Percentiles rank a stretch among this genome's conserved stretches.
Evolutionary conservation across 1,140 invertebrate species (phyloP).

Genomic region (Drosophila busckii): DNA sequence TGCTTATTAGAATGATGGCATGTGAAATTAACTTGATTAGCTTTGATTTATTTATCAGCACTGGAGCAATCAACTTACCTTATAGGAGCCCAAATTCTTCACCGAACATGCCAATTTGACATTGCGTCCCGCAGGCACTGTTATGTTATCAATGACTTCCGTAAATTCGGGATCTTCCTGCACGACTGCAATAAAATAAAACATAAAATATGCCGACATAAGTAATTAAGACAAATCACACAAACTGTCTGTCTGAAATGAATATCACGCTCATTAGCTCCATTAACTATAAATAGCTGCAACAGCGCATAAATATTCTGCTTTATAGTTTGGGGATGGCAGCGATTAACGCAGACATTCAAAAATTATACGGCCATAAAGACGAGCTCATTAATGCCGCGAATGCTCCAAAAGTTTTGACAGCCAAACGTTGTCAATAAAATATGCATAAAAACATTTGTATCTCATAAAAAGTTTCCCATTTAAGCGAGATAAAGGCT

Average conservation of each 20-base stretch:
- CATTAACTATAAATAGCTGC: constrained; percentile 27
- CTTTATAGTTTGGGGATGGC: too few relatives aligned
- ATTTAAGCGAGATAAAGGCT: constrained; percentile 4
- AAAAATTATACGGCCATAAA: constrained; percentile 32
- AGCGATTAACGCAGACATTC: constrained; percentile 32
- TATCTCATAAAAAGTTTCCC: constrained; percentile 15
- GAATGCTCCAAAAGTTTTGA: constrained; percentile 28
- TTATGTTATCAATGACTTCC: constrained; percentile 85
- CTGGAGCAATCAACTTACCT: constrained; percentile 80
- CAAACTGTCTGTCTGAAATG: background rate
- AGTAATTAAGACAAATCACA: constrained; percentile 17
- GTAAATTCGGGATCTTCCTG: constrained; percentile 85
- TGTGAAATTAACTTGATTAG: constrained; percentile 10
- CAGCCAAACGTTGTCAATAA: constrained; percentile 44
- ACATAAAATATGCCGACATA: background rate
- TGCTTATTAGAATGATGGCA: too few relatives aligned
- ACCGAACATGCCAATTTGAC: constrained; percentile 93
- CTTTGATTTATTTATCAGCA: constrained; percentile 7
- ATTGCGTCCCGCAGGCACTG: constrained; percentile 88
- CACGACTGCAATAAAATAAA: constrained; percentile 80
- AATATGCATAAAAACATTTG: constrained; percentile 21
- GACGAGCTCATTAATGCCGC: constrained; percentile 2
- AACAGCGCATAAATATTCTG: too few relatives aligned
- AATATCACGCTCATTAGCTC: constrained; percentile 2
- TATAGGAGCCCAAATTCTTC: constrained; percentile 91